Conservation (phyloP, 2,113 vertebrate species). For the Heloderma charlesbogerti region DNA sequence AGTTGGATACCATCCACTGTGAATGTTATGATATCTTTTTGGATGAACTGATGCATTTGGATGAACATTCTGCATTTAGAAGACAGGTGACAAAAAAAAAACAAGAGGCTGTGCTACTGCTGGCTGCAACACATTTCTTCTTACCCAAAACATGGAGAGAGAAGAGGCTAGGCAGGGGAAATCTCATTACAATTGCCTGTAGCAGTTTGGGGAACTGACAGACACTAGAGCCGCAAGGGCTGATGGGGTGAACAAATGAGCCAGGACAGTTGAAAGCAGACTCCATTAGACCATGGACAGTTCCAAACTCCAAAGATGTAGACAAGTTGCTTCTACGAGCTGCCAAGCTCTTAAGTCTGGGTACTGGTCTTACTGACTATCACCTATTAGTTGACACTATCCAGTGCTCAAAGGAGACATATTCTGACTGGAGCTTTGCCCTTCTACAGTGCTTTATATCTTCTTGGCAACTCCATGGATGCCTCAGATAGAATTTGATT, state of each 20-base stretch:
- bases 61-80: neutral
- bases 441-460: neutral
- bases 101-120: neutral
- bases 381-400: neutral
- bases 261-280: neutral
- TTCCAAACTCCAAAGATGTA: neutral
- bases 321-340: neutral
- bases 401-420: neutral
- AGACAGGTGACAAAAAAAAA: neutral
- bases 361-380: neutral
- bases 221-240: neutral
- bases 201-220: neutral
- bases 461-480: neutral
- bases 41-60: neutral
- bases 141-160: neutral
- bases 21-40: neutral
- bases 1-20: neutral
- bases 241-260: neutral
- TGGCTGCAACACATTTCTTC: neutral
- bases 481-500: neutral
- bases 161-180: neutral
- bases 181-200: neutral
- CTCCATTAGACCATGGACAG: neutral
- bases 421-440: neutral
- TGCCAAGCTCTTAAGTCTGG: neutral